phyloP scores from a whole-genome alignment of 2,113 vertebrate species.

The Rhea pennata region DNA sequence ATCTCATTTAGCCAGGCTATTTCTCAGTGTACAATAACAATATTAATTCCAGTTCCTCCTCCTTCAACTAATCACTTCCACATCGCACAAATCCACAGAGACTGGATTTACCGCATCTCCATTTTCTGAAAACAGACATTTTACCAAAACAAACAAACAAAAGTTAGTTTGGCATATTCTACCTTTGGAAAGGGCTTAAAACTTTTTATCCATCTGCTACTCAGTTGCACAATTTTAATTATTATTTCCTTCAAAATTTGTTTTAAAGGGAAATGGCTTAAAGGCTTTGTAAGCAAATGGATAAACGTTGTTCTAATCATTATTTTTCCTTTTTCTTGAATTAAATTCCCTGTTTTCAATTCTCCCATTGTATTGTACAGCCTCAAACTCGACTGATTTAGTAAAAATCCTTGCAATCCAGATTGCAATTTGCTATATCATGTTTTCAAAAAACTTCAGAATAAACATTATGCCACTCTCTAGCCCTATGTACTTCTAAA shows the following conservation, averaged over 20 bases:
- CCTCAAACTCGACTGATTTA: background rate
- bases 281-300: slow-evolving; percentile 4
- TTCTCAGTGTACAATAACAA: too few species aligned
- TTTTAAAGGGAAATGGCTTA: background rate
- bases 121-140: background rate
- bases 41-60: too few species aligned
- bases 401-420: background rate
- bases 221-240: background rate
- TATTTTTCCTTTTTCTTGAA: background rate
- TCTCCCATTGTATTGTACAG: background rate
- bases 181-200: background rate
- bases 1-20: too few species aligned
- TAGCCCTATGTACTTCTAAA: background rate
- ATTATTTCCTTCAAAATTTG: background rate
- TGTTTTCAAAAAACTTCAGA: background rate
- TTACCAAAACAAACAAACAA: background rate
- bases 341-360: background rate
- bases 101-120: background rate
- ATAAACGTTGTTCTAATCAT: background rate
- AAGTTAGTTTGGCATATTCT: background rate
- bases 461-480: background rate
- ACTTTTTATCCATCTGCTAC: background rate
- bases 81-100: background rate
- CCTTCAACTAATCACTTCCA: too few species aligned
- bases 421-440: background rate